Evolutionary conservation across 2,797 vertebrate genomes (phyloP).

Genomic region (Enteromius thamalakanensis): DNA sequence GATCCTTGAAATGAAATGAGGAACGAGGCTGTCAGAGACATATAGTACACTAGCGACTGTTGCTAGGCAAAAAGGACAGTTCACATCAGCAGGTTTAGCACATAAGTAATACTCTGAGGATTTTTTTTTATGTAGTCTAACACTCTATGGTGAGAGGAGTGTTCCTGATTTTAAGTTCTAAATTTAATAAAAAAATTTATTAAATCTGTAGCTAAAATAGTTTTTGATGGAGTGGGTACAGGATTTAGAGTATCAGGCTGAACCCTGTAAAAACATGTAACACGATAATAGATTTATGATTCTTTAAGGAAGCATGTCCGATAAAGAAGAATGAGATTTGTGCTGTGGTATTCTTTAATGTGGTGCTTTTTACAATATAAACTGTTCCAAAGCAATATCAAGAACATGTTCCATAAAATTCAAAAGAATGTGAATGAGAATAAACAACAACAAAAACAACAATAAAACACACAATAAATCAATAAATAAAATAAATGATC

Average conservation of each 20-base stretch:
- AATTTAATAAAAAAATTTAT: background rate
- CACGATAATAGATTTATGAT: background rate
- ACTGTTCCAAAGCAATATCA: background rate
- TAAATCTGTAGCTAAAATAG: background rate
- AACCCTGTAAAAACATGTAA: background rate
- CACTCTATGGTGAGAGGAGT: background rate
- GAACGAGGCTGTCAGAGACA: conserved; percentile 35
- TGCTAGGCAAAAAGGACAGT: conserved; percentile 60
- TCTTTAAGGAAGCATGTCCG: background rate
- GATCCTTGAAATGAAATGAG: conserved; percentile 46
- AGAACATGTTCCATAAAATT: background rate
- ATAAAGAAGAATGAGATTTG: background rate
- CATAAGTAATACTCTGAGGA: background rate
- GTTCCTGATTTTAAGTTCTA: background rate
- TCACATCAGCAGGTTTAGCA: conserved; percentile 53
- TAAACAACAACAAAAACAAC: too few species aligned
- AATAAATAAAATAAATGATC: too few species aligned
- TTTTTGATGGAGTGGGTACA: background rate
- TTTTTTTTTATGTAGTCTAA: background rate
- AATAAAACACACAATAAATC: too few species aligned
- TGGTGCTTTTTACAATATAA: background rate
- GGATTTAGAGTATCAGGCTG: background rate
- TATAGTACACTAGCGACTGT: conserved; percentile 50
- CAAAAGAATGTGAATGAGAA: background rate
- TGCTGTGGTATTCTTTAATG: background rate